Percentiles rank a stretch among this genome's conserved stretches.
These are phyloP conservation scores for Drosophila hydei DNA, from an alignment of 1,140 invertebrate species.

Conservation along the genomic window DNA sequence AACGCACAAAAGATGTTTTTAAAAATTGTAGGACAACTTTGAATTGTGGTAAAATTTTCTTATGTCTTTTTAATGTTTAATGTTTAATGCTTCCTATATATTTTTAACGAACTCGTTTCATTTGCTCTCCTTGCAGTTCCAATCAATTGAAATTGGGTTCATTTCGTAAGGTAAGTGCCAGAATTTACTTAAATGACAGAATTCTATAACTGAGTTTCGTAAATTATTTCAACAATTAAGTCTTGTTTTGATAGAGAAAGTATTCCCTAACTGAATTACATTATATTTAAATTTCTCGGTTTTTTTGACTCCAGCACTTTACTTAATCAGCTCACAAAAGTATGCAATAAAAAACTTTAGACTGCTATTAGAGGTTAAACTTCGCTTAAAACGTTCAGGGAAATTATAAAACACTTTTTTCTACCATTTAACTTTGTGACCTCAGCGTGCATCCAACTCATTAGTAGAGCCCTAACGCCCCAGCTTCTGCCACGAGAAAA, in stretches of 20 bases:
- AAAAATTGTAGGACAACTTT: conserved; percentile 28
- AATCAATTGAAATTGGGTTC: conserved; percentile 37
- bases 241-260: background rate
- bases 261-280: background rate
- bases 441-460: conserved; percentile 6
- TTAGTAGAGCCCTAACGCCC: background rate
- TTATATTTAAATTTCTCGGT: background rate
- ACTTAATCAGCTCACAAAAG: background rate
- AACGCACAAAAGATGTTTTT: conserved; percentile 57
- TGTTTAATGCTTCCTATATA: conserved; percentile 4
- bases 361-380: background rate
- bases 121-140: conserved; percentile 44
- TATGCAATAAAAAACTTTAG: background rate
- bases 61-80: conserved; percentile 35
- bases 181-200: conserved; percentile 15
- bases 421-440: conserved; percentile 11
- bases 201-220: background rate
- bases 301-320: background rate
- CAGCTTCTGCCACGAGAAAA: background rate
- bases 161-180: conserved; percentile 51
- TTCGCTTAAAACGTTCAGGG: background rate
- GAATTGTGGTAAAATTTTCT: conserved; percentile 23
- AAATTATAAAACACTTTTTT: conserved; percentile 9
- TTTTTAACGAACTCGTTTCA: conserved; percentile 29
- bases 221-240: background rate